Evolutionary conservation across 2,888 invertebrate genomes (phyloP), one percentile per base, ranked within the genome.

Genomic region (Tupiocoris notatus): DNA sequence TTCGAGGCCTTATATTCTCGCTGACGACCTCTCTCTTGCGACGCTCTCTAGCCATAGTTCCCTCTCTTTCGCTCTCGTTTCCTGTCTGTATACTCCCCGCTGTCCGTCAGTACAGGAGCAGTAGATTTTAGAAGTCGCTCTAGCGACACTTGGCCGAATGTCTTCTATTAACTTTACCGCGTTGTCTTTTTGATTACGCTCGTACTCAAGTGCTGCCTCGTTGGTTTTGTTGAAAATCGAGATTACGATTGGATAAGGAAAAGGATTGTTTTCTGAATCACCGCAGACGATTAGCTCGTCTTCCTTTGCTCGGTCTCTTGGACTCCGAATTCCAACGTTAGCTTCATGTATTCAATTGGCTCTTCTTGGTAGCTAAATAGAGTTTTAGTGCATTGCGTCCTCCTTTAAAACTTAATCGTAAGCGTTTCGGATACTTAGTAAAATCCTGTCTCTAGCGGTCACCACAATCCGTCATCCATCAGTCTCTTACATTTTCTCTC

Each of bases 81-180:
- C 39, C 39, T 7, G 39, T 12, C n/a, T 12, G 39, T 7, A 12
- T 39, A 39, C 39, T 12, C 39, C 6, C 39, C 12, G 39, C 39
- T 39, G 39, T 39, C 39, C 39, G 39, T 39, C 39, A 39, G 39
- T 39, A 39, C 56, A 24, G 66, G 20, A 23, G 62, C 64, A 21
- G 54, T 54, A 39, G 67, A 54, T 67, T 57, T 57, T 65, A 65
- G 39, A 23, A 9, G 54, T 21, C 22, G 54, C 54, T n/a, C n/a
- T n/a, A 54, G 57, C 56, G 67, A 67, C 67, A 67, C 67, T 67
- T 54, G 57, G 56, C 54, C 56, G 56, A 56, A 21, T 67, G 67
- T 57, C 67, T 39, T 18, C 67, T 56, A 67, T 67, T 67, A 67
- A 67, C 67, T 67, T 67, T 67, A 22, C 39, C 39, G 3, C 39